A percentile compares a stretch with the other conserved stretches of the same genome.
Conservation (phyloP, 53 echinoderm and acorn worm species). For the Luidia sarsii region DNA sequence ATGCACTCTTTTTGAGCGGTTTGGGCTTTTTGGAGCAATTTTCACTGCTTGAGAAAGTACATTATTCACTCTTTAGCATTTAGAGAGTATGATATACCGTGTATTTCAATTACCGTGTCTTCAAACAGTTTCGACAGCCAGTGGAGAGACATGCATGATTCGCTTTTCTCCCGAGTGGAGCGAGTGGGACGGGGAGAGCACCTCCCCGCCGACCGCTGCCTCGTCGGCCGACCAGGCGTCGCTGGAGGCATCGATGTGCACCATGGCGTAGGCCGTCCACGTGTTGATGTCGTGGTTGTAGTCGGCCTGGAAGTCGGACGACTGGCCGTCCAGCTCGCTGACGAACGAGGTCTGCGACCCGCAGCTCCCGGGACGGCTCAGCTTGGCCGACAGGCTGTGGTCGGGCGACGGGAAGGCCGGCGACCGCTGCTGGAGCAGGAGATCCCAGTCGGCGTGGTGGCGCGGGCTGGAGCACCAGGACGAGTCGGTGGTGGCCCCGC, state of each 20-base stretch:
- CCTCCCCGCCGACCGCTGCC: slow-evolving; percentile 1
- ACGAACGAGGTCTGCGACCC: slow-evolving; percentile 36
- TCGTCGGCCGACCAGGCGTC: slow-evolving; percentile 47
- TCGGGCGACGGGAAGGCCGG: slow-evolving; percentile 28
- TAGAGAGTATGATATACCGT: too few species aligned
- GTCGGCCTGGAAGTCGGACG: slow-evolving; percentile 82
- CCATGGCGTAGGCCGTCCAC: slow-evolving; percentile 95
- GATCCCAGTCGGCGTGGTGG: slow-evolving; percentile 38
- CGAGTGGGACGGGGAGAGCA: slow-evolving; percentile 46
- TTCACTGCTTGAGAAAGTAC: too few species aligned
- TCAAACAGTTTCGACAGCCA: slow-evolving; percentile 24
- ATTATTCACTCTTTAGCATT: too few species aligned
- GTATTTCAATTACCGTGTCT: too few species aligned
- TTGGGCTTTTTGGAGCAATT: too few species aligned
- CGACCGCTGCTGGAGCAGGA: too few species aligned
- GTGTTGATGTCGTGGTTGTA: slow-evolving; percentile 92
- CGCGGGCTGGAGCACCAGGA: slow-evolving; percentile 34
- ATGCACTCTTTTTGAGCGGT: too few species aligned
- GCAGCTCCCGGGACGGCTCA: slow-evolving; percentile 16
- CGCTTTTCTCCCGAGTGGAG: slow-evolving; percentile 46
- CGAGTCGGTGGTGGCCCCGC: slow-evolving; percentile 22
- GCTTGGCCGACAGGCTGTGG: slow-evolving; percentile 25
- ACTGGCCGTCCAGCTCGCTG: slow-evolving; percentile 62
- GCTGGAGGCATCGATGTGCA: slow-evolving; percentile 79
- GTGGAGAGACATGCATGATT: slow-evolving; percentile 47